A percentile compares a stretch with the other conserved stretches of the same genome.
These are phyloP conservation scores for Caracal caracal DNA, from an alignment of 2,113 vertebrate genomes.

Conservation along the genomic window DNA sequence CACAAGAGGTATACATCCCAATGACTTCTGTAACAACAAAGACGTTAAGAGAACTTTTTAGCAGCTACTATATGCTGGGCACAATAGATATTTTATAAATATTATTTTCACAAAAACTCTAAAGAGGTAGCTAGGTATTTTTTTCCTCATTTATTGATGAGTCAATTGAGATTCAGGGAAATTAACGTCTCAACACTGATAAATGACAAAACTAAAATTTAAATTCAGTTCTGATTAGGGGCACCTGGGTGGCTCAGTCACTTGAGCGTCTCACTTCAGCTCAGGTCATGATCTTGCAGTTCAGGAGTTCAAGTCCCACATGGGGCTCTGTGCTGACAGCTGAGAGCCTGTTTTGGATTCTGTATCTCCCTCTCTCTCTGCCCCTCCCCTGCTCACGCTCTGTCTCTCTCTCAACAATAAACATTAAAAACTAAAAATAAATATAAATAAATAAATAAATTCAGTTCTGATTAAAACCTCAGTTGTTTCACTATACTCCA, in stretches of 20 bases:
- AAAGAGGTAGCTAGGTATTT: background rate
- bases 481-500: background rate
- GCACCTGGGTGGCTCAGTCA: too few species aligned
- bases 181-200: background rate
- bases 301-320: too few species aligned
- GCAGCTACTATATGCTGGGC: background rate
- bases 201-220: conserved; percentile 44
- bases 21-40: background rate
- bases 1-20: background rate
- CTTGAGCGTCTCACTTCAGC: too few species aligned
- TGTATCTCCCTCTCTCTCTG: too few species aligned
- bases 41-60: background rate
- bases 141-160: background rate
- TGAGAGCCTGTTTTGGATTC: too few species aligned
- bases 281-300: too few species aligned
- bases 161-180: background rate
- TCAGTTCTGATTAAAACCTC: background rate
- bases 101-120: background rate
- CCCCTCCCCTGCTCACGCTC: too few species aligned
- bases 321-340: too few species aligned
- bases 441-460: too few species aligned
- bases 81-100: background rate
- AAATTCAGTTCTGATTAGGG: background rate
- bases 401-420: too few species aligned
- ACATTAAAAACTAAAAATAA: too few species aligned